Percentiles rank a stretch among this genome's conserved stretches.
These are phyloP conservation scores for Allophyes oxyacanthae DNA, from an alignment of 2,888 invertebrate species.

Conservation along the genomic window DNA sequence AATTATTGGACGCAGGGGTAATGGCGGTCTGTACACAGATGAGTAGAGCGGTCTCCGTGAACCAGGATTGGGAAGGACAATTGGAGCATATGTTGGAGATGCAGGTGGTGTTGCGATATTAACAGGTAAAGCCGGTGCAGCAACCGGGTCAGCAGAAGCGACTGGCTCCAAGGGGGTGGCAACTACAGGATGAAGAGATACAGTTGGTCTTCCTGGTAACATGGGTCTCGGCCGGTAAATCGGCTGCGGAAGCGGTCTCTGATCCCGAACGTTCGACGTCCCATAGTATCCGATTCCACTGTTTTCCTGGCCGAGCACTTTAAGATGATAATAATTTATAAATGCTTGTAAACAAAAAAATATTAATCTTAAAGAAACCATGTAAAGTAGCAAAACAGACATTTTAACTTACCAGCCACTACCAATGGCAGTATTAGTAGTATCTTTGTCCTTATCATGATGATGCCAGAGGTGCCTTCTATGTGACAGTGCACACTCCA, in stretches of 20 bases:
- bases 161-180: not conserved
- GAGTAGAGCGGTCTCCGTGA: slow-evolving; percentile 1
- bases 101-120: too few species aligned
- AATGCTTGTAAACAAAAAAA: slow-evolving; percentile 16
- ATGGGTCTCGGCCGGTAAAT: slow-evolving; percentile 11
- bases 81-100: slow-evolving; percentile 1
- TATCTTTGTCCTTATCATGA: slow-evolving; percentile 54
- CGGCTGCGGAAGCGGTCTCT: slow-evolving; percentile 30
- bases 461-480: slow-evolving; percentile 18
- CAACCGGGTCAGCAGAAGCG: not conserved
- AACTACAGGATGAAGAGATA: not conserved
- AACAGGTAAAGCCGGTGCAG: not conserved
- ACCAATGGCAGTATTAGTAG: slow-evolving; percentile 60
- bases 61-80: not conserved
- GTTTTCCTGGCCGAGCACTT: slow-evolving; percentile 25
- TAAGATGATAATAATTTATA: slow-evolving; percentile 27
- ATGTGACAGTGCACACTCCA: slow-evolving; percentile 18
- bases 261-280: slow-evolving; percentile 53
- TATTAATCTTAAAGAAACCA: slow-evolving; percentile 12
- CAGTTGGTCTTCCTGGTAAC: slow-evolving; percentile 3
- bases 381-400: slow-evolving; percentile 20
- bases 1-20: slow-evolving; percentile 10
- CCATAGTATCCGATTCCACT: slow-evolving; percentile 48
- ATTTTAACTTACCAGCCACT: slow-evolving; percentile 63
- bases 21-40: slow-evolving; percentile 4